A percentile compares a stretch with the other conserved stretches of the same genome.
phyloP scores from a whole-genome alignment of 2,797 vertebrate genomes.

The Rhadinocentrus ornatus region DNA sequence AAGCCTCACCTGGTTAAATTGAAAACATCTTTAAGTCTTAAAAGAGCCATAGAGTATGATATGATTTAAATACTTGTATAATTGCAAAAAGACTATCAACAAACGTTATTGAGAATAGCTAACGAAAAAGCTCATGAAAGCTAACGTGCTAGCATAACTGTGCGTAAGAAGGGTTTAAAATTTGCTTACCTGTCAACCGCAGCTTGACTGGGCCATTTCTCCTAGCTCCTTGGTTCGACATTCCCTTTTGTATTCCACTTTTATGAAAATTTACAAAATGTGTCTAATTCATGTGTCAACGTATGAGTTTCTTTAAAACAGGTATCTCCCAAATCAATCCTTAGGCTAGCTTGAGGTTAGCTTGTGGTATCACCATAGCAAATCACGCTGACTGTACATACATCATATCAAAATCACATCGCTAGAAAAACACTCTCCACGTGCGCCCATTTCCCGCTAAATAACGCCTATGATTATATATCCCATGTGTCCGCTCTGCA shows the following conservation, averaged over 20 bases:
- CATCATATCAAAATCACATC: conserved; percentile 35
- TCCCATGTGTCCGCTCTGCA: conserved; percentile 7
- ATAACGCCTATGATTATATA: conserved; percentile 11
- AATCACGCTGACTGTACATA: conserved; percentile 61
- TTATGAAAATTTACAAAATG: conserved; percentile 50
- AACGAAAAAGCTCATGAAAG: no score
- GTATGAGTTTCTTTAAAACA: conserved; percentile 39
- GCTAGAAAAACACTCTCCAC: conserved; percentile 15
- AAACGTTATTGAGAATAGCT: conserved; percentile 41
- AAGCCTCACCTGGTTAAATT: background rate
- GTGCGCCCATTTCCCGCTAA: background rate
- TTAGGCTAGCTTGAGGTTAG: conserved; percentile 72
- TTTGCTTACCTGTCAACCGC: conserved; percentile 94
- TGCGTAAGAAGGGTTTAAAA: conserved; percentile 64
- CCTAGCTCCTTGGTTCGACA: conserved; percentile 96
- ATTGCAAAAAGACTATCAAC: background rate
- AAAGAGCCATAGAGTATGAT: fast-evolving
- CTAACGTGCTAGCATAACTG: conserved; percentile 61
- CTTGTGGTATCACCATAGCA: conserved; percentile 72
- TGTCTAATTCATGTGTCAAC: conserved; percentile 61
- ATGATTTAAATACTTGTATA: background rate
- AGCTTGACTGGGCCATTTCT: conserved; percentile 97
- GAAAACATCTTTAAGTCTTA: background rate
- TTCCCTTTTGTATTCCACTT: conserved; percentile 82
- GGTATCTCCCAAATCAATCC: conserved; percentile 67